These are phyloP conservation scores for Campopleginae sp. DNA, from an alignment of 2,888 invertebrate genomes.

Conservation along the genomic window DNA sequence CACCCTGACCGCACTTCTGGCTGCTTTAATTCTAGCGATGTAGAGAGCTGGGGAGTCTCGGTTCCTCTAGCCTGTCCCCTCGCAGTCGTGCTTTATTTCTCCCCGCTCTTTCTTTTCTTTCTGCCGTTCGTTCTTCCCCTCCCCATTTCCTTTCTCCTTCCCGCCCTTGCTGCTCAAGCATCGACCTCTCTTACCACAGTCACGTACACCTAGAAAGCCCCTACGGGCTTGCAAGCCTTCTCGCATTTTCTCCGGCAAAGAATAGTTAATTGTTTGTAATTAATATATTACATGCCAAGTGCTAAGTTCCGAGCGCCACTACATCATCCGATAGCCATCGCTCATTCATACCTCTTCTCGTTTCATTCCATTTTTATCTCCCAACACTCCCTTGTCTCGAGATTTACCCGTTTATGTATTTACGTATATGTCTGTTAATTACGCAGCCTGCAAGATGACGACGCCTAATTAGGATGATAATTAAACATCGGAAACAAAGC, in stretches of 20 bases:
- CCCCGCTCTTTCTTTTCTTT: slow-evolving; percentile 54
- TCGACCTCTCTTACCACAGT: slow-evolving; percentile 42
- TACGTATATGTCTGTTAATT: slow-evolving; percentile 23
- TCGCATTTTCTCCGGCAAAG: slow-evolving; percentile 70
- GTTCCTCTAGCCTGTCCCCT: slow-evolving; percentile 25
- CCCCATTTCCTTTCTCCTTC: slow-evolving; percentile 31
- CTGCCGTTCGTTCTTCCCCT: slow-evolving; percentile 50
- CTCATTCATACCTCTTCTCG: slow-evolving; percentile 72
- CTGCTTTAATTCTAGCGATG: slow-evolving; percentile 54
- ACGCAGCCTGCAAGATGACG: background rate
- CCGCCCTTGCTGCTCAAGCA: slow-evolving; percentile 27
- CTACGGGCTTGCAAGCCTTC: slow-evolving; percentile 40
- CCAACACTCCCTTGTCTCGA: background rate
- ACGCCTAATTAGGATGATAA: no score
- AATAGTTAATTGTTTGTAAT: slow-evolving; percentile 81
- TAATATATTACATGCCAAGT: slow-evolving; percentile 81
- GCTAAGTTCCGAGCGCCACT: slow-evolving; percentile 73
- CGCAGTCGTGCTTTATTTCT: slow-evolving; percentile 21
- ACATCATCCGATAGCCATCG: slow-evolving; percentile 79
- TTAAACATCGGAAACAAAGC: no score
- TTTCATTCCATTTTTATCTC: slow-evolving; percentile 12
- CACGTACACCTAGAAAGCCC: slow-evolving; percentile 59
- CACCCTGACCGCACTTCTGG: slow-evolving; percentile 47
- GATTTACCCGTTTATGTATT: slow-evolving; percentile 28
- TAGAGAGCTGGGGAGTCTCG: slow-evolving; percentile 47